Evolutionary conservation across 2,113 vertebrate genomes (phyloP).

Genomic region (Scomber japonicus): DNA sequence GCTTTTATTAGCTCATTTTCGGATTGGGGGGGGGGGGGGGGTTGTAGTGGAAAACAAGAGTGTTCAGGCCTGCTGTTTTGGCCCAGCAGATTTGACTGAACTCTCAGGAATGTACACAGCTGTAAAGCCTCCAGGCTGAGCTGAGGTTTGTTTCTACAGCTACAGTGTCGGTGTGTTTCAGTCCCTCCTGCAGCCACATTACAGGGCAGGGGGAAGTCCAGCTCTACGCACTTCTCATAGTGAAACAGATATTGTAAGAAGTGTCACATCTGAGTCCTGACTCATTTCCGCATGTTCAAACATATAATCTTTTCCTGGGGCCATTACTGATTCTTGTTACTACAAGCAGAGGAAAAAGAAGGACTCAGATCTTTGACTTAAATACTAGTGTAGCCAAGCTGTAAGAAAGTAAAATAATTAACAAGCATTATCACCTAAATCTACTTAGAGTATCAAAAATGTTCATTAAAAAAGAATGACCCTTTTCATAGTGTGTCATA

Average conservation of each 20-base stretch:
- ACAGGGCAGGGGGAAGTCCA: background rate
- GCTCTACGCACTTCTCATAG: background rate
- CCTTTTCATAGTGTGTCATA: no score
- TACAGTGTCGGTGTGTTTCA: background rate
- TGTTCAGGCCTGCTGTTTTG: constrained; percentile 11
- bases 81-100: constrained; percentile 9
- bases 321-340: background rate
- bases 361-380: no score
- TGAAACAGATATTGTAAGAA: background rate
- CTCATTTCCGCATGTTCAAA: background rate
- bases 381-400: no score
- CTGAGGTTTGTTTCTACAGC: background rate
- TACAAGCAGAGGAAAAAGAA: background rate
- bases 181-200: background rate
- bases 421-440: no score
- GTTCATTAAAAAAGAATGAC: no score
- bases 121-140: constrained; percentile 38
- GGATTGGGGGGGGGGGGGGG: background rate
- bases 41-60: constrained; percentile 15
- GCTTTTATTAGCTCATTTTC: constrained; percentile 3
- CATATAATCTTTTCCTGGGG: background rate
- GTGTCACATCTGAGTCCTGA: background rate
- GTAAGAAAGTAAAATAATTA: no score
- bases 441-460: no score
- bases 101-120: constrained; percentile 58